Evolutionary conservation across 2,888 invertebrate species (phyloP).

Genomic region (Sphecodes monilicornis): DNA sequence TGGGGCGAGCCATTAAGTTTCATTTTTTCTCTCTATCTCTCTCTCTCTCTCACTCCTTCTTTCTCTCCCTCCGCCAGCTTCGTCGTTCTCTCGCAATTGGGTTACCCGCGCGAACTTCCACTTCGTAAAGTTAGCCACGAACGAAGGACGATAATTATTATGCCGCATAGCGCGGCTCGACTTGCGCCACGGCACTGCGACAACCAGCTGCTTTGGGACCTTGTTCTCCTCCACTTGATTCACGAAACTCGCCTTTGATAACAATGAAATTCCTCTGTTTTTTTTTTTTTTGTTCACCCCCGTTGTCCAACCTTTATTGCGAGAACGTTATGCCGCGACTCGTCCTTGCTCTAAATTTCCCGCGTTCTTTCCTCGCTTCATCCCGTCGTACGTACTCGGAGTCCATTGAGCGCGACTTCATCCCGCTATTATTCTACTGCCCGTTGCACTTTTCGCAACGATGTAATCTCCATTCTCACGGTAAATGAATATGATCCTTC

Average conservation of each 20-base stretch:
- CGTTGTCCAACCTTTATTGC: not conserved
- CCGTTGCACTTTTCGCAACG: not conserved
- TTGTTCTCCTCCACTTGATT: slow-evolving; percentile 58
- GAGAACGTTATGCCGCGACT: not conserved
- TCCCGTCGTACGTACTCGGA: not conserved
- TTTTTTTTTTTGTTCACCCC: not conserved
- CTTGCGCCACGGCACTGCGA: slow-evolving; percentile 69
- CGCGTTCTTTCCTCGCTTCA: not conserved
- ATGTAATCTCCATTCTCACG: not conserved
- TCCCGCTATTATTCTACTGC: not conserved
- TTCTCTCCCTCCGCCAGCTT: slow-evolving; percentile 33
- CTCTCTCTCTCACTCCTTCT: slow-evolving; percentile 49
- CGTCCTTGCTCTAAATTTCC: slow-evolving; percentile 9
- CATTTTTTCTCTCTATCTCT: slow-evolving; percentile 63
- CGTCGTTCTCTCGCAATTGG: slow-evolving; percentile 62
- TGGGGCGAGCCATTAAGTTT: slow-evolving; percentile 65
- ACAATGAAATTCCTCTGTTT: not conserved
- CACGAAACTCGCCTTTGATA: slow-evolving; percentile 53
- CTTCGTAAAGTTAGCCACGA: slow-evolving; percentile 70
- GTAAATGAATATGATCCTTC: not conserved
- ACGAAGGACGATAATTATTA: slow-evolving; percentile 74
- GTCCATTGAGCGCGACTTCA: not conserved
- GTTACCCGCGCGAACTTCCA: slow-evolving; percentile 68
- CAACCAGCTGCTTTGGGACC: slow-evolving; percentile 63
- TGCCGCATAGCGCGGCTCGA: slow-evolving; percentile 70